Base-by-base conservation (phyloP, 2,888 invertebrate genomes). In the Aleiodes testaceus region DNA sequence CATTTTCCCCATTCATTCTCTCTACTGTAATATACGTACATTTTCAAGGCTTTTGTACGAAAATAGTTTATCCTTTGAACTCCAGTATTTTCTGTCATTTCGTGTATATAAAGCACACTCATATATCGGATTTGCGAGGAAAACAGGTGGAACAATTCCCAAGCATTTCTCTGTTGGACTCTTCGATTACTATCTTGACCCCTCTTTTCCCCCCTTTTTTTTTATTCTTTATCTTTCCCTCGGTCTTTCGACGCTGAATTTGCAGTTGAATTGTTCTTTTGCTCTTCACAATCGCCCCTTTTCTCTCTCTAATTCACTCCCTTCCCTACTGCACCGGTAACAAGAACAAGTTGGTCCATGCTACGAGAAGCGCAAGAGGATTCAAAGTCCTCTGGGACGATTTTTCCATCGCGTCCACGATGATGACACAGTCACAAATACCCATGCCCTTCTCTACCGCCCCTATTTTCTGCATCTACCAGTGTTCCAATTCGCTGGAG, bases 341-440 rank as follows among this genome's bases (percentile, higher is more conserved):
- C 80, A 79, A 81, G 79, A 77, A 79, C 78, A 80, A 81, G 80
- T 80, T 79, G 78, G 77, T 77, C 66, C 77, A 74, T 78, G 78
- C 81, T 81, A 81, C 76, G 72, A 59, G 42, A 16, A 36, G 74
- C 74, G 26, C n/a, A n/a, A 14, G 65, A 65, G 66, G 65, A 67
- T 74, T 70, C 70, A 61, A 74, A 73, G 59, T 73, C 67, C 64
- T 22, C 20, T 45, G 68, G 44, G 70, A 66, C 30, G 63, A 73
- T 70, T 73, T 71, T 73, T 70, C 70, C 63, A 55, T 49, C 50
- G 61, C 59, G 52, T 61, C 64, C 55, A 52, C 61, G 59, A 30
- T n/a, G 45, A 45, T 36, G 59, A 20, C 50, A 26, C 52, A 45
- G 50, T 64, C 63, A 50, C 50, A 52, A 69, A 49, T 50, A 63